phyloP scores from a whole-genome alignment of 2,113 vertebrate genomes.

The Podarcis muralis region DNA sequence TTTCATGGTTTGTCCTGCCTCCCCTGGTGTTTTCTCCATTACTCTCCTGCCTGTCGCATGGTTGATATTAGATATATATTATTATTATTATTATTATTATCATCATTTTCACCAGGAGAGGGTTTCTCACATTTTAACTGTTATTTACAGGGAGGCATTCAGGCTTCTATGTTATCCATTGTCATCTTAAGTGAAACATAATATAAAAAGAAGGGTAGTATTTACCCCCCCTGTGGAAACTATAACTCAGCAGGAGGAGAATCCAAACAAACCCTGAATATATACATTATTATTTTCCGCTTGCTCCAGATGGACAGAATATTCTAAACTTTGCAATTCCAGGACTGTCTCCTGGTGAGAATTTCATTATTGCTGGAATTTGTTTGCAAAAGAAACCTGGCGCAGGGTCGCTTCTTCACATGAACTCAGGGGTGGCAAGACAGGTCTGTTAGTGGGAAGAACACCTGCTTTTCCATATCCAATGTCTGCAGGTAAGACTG shows the following conservation, averaged over 20 bases:
- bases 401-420: neutral
- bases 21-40: neutral
- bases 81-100: neutral
- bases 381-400: neutral
- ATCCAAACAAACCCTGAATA: no score
- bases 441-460: neutral
- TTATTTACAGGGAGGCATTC: neutral
- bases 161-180: neutral
- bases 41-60: no score
- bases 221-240: neutral
- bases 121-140: neutral
- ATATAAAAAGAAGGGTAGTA: neutral
- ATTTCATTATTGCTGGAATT: neutral
- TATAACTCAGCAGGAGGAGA: neutral
- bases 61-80: neutral
- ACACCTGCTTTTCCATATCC: neutral
- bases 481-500: no score
- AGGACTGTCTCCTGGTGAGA: neutral
- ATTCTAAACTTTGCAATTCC: neutral
- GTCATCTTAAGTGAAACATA: neutral
- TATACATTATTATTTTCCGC: neutral
- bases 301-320: neutral
- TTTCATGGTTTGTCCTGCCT: neutral
- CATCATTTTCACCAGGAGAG: neutral
- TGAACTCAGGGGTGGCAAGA: neutral